Conservation (phyloP, 2,888 invertebrate species). For the Heliconius sara region DNA sequence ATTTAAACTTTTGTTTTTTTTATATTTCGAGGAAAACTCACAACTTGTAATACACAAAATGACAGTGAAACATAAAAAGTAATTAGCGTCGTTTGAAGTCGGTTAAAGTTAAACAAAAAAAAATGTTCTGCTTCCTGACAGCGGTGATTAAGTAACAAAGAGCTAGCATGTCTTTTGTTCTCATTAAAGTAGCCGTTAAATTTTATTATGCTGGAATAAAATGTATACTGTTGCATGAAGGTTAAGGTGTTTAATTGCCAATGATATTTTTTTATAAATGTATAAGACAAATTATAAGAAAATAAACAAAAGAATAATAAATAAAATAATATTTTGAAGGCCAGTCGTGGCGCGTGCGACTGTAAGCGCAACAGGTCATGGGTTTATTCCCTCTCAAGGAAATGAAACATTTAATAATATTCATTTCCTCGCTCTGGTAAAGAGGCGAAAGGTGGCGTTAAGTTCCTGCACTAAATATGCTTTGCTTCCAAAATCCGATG, state of each 20-base stretch:
- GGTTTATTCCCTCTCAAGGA: not conserved
- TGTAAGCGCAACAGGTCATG: not conserved
- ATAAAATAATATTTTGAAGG: not conserved
- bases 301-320: not conserved
- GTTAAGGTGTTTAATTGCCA: not conserved
- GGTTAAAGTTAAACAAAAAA: not conserved
- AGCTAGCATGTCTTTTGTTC: constrained; percentile 16
- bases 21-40: not conserved
- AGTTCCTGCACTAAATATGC: not conserved
- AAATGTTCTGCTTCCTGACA: constrained; percentile 16
- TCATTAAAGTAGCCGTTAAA: constrained; percentile 11
- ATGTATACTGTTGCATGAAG: not conserved
- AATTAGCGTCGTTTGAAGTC: constrained; percentile 16
- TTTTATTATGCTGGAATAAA: constrained; percentile 5
- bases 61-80: constrained; percentile 15
- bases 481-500: not conserved
- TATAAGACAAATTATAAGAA: not conserved
- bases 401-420: not conserved
- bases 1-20: not conserved
- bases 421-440: not conserved
- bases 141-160: constrained; percentile 26
- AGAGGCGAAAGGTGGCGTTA: not conserved
- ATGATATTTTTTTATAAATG: not conserved
- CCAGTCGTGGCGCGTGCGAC: not conserved
- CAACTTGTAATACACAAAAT: constrained; percentile 11